Conservation (phyloP, 1,140 invertebrate genomes). For the Drosophila ananassae region DNA sequence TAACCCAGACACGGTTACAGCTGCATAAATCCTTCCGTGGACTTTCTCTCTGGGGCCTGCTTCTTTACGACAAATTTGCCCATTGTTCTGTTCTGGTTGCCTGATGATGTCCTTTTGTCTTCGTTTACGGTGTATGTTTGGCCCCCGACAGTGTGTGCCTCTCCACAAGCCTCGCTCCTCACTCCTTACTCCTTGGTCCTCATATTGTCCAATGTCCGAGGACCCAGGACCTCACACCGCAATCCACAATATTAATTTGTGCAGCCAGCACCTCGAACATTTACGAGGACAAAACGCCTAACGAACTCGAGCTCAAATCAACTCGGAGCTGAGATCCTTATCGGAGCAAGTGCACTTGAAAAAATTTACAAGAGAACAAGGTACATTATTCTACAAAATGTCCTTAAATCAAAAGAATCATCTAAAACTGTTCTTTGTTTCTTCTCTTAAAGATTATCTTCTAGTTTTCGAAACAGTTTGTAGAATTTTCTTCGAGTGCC, state of each 20-base stretch:
- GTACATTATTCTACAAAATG: too few species aligned
- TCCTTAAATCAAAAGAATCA: too few species aligned
- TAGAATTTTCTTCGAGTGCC: conserved; percentile 6
- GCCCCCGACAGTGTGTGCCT: conserved; percentile 56
- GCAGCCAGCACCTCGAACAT: conserved; percentile 69
- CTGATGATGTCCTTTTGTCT: conserved; percentile 79
- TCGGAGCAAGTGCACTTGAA: conserved; percentile 33
- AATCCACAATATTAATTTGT: conserved; percentile 80
- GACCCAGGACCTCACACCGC: conserved; percentile 64
- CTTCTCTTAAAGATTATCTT: too few species aligned
- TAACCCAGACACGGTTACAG: conserved; percentile 56
- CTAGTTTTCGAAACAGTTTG: neutral
- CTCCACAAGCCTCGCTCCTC: conserved; percentile 12
- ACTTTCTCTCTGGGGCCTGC: conserved; percentile 66
- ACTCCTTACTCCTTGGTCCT: conserved; percentile 2
- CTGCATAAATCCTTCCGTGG: conserved; percentile 66
- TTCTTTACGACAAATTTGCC: conserved; percentile 77
- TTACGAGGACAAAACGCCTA: conserved; percentile 67
- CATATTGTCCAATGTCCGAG: conserved; percentile 14
- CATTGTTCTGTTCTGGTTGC: conserved; percentile 60
- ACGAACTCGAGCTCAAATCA: conserved; percentile 59
- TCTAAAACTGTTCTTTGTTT: neutral
- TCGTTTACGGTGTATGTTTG: conserved; percentile 47
- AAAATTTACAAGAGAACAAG: neutral
- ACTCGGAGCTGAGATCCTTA: conserved; percentile 46